Percentiles rank a stretch among this genome's conserved stretches.
These are phyloP conservation scores for Clupea harengus DNA, from an alignment of 2,113 vertebrate genomes.

Conservation along the genomic window DNA sequence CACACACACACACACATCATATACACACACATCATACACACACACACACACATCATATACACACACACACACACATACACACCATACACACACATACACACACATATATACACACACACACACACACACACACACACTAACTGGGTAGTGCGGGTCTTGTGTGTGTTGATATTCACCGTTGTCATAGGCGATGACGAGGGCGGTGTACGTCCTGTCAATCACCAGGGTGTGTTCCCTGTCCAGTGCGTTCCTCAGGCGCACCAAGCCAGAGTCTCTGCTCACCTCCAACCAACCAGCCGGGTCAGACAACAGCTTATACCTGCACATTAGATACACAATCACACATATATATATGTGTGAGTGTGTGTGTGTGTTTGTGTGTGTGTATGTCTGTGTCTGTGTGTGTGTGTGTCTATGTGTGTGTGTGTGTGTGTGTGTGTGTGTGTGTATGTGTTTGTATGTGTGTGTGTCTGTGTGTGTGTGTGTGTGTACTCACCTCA, in stretches of 20 bases:
- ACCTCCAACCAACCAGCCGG: constrained; percentile 79
- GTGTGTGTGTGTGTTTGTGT: too few relatives aligned
- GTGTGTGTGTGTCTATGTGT: neutral
- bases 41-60: too few relatives aligned
- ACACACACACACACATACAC: too few relatives aligned
- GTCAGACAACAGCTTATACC: constrained; percentile 78
- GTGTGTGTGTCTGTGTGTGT: neutral
- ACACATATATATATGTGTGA: too few relatives aligned
- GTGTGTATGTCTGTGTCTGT: neutral
- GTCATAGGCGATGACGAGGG: constrained; percentile 75
- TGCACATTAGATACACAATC: constrained; percentile 44
- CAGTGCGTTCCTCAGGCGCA: constrained; percentile 63
- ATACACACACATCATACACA: too few relatives aligned
- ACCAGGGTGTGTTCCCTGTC: constrained; percentile 76
- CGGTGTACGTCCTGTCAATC: constrained; percentile 75
- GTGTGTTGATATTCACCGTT: constrained; percentile 59
- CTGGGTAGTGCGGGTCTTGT: neutral
- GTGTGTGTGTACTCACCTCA: neutral
- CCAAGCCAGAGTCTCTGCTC: constrained; percentile 62
- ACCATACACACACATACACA: too few relatives aligned
- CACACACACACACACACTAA: too few relatives aligned
- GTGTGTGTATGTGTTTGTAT: neutral
- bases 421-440: neutral
- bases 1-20: too few relatives aligned
- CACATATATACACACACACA: too few relatives aligned